Conservation (phyloP, 2,888 invertebrate species). For the Zhuqinia jingwanae region DNA sequence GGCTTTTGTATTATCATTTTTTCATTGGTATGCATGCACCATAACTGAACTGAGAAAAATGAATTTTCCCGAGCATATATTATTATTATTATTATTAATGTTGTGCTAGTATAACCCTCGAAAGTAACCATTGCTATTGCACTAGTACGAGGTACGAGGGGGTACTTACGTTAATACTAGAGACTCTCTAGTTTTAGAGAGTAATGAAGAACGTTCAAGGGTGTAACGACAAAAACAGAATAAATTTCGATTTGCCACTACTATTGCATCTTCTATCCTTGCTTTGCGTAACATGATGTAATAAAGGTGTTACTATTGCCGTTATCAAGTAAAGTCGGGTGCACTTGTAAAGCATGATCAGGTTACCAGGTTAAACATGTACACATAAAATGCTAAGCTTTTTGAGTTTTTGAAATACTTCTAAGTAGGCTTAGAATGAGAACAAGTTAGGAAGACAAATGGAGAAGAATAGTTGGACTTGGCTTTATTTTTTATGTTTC, state of each 20-base stretch:
- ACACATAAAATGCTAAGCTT: too few relatives aligned
- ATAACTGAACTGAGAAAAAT: too few relatives aligned
- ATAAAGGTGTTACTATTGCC: not conserved
- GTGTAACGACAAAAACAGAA: constrained; percentile 65
- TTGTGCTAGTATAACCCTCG: not conserved
- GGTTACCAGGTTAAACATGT: too few relatives aligned
- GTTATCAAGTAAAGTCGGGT: not conserved
- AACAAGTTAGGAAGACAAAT: too few relatives aligned
- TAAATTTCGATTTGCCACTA: constrained; percentile 44
- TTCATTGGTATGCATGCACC: too few relatives aligned
- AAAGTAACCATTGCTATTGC: not conserved
- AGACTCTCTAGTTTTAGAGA: constrained; percentile 57
- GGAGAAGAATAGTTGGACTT: too few relatives aligned
- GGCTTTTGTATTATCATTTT: too few relatives aligned
- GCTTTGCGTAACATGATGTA: constrained; percentile 22
- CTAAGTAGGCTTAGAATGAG: too few relatives aligned
- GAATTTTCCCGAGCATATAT: too few relatives aligned
- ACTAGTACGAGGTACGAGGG: not conserved
- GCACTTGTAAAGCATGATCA: not conserved
- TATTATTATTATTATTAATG: too few relatives aligned
- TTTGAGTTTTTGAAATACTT: too few relatives aligned
- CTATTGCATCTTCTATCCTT: constrained; percentile 2
- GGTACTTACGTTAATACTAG: not conserved
- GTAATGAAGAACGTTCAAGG: constrained; percentile 67
- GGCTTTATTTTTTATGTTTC: too few relatives aligned